Base-by-base conservation (phyloP, 2,888 invertebrate species). In the Hypena proboscidalis region DNA sequence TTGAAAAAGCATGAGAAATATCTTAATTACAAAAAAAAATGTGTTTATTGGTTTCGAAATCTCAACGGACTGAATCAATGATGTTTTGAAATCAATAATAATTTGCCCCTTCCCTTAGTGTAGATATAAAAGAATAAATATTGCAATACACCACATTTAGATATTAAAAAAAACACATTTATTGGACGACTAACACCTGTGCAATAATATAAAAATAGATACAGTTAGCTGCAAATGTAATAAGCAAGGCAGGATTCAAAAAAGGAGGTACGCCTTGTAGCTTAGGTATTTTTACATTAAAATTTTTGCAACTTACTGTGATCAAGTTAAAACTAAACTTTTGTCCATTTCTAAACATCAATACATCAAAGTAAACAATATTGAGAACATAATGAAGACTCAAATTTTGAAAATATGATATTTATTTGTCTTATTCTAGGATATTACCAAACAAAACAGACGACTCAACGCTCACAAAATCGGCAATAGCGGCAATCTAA, bases 91-190 rank as follows among this genome's bases (percentile, higher is more conserved):
- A 17, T 17, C 17, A 17, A 17, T 4, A 17, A 5, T 3, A 17
- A 5, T 31, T 44, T 44, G 50, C 59, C 59, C 59, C 36, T 50
- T 58, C 34, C 59, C 50, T 34, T 26, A 14, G 8, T 11, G 21
- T 7, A 43, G 44, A 27, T 29, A 27, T 54, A 22, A 37, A 32
- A 36, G 39, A 54, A 30, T 30, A 49, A 4, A 49, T 9, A 29
- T 34, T 42, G 15, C n/a, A 38, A 38, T 21, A 47, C 45, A 61
- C 47, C 62, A 62, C 54, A 65, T 45, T 58, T 42, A 63, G 48
- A 62, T 35, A 46, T 3, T 48, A 15, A 49, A 36, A 60, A n/a
- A 47, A 36, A 60, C 34, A 62, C 38, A 46, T 40, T 42, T 37
- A 60, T 41, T 26, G 1, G 34, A 58, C 34, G 32, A 44, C 46